Conservation (phyloP, 2,888 invertebrate genomes). For the Rhagophthalmus giganteus region DNA sequence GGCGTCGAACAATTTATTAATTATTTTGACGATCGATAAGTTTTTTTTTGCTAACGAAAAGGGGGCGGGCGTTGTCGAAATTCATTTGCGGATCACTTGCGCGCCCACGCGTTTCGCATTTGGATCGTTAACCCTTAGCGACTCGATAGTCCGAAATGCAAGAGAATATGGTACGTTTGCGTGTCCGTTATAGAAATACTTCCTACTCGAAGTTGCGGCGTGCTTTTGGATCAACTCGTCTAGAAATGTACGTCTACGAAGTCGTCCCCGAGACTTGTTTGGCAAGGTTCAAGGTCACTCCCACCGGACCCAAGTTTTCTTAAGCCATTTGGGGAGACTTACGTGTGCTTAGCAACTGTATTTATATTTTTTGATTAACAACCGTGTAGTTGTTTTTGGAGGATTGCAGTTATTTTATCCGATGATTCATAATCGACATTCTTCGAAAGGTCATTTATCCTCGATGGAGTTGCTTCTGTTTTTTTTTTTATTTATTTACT, state of each 20-base stretch:
- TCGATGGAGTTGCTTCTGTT: no score
- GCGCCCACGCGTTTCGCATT: no score
- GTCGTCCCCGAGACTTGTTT: slow-evolving; percentile 32
- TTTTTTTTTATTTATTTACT: no score
- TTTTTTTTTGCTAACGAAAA: no score
- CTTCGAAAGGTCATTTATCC: no score
- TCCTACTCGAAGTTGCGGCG: slow-evolving; percentile 25
- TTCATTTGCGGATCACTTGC: no score
- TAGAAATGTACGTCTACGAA: slow-evolving; percentile 27
- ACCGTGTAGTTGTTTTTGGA: neutral
- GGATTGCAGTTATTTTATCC: neutral
- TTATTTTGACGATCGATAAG: no score
- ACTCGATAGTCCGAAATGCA: no score
- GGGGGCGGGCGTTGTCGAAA: no score
- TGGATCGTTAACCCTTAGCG: no score
- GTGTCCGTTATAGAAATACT: slow-evolving; percentile 28
- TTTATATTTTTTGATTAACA: slow-evolving; percentile 2
- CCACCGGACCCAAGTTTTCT: slow-evolving; percentile 10
- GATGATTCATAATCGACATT: neutral
- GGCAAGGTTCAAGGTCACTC: slow-evolving; percentile 26
- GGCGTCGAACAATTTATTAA: no score
- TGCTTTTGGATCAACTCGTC: slow-evolving; percentile 28
- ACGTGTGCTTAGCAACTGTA: slow-evolving; percentile 12
- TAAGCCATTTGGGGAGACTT: slow-evolving; percentile 5
- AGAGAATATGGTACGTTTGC: no score